Conservation (phyloP, 2,113 vertebrate genomes). For the Cardinalis cardinalis region DNA sequence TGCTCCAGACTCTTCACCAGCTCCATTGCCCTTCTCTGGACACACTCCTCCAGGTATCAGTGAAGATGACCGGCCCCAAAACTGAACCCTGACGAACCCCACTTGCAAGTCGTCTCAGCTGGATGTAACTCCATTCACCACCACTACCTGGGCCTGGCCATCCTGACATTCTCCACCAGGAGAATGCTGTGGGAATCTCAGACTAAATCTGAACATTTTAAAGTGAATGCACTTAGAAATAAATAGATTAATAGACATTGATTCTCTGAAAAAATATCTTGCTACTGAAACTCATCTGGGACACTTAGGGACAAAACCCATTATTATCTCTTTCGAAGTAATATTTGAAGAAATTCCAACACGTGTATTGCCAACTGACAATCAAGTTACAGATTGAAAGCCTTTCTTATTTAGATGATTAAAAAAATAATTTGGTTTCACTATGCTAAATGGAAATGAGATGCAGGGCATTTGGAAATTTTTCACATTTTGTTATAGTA, state of each 20-base stretch:
- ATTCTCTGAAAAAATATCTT: neutral
- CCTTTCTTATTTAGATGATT: neutral
- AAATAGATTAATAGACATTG: neutral
- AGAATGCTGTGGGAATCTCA: neutral
- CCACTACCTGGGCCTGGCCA: neutral
- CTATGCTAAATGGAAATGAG: neutral
- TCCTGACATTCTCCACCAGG: neutral
- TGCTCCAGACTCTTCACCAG: neutral
- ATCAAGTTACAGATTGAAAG: neutral
- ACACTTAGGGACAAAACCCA: neutral
- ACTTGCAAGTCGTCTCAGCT: no score
- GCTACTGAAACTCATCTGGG: neutral
- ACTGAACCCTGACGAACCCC: neutral
- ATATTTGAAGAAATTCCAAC: neutral
- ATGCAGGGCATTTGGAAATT: neutral
- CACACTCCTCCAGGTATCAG: accelerated
- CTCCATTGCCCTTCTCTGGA: neutral
- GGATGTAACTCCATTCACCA: neutral
- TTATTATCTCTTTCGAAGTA: neutral
- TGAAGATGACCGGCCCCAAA: neutral
- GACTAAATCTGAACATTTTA: neutral
- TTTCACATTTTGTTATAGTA: neutral
- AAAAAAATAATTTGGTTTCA: neutral
- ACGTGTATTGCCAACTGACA: neutral
- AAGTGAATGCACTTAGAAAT: neutral